These are phyloP conservation scores for Chelonoidis abingdonii DNA, from an alignment of 2,113 vertebrate species.

Conservation along the genomic window DNA sequence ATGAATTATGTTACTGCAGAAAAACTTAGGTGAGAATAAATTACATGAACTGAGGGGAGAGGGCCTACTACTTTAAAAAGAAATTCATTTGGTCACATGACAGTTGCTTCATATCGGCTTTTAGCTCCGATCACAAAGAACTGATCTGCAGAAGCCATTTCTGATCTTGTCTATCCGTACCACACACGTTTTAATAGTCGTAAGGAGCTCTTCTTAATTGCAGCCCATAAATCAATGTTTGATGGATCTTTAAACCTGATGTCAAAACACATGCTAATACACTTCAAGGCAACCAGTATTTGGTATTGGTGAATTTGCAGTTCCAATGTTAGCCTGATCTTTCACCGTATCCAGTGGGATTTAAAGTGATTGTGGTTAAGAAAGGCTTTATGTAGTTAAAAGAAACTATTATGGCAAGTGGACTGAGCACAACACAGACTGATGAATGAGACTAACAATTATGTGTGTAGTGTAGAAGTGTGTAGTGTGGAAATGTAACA, in stretches of 20 bases:
- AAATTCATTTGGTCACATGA: not conserved
- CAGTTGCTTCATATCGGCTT: not conserved
- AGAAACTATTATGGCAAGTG: not conserved
- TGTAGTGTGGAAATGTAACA: not conserved
- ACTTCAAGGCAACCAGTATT: not conserved
- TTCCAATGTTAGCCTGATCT: not conserved
- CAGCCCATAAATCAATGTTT: not conserved
- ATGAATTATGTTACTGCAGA: no score
- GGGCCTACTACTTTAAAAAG: not conserved
- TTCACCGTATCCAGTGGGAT: not conserved
- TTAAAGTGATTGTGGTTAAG: not conserved
- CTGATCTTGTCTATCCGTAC: not conserved
- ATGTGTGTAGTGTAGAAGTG: no score
- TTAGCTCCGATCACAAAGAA: not conserved
- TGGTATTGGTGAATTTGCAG: not conserved
- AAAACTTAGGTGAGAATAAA: no score
- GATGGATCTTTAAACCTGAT: not conserved
- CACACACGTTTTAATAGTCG: not conserved
- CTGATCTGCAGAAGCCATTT: not conserved
- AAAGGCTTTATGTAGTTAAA: no score
- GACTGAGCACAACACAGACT: not conserved
- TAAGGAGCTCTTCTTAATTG: not conserved
- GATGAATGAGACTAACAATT: slow-evolving; percentile 2
- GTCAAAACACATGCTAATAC: slow-evolving; percentile 13
- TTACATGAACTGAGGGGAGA: not conserved